Evolutionary conservation across 2,797 vertebrate species (phyloP), one percentile per base, ranked within the genome.

Genomic region (Cyprinodon diabolis): DNA sequence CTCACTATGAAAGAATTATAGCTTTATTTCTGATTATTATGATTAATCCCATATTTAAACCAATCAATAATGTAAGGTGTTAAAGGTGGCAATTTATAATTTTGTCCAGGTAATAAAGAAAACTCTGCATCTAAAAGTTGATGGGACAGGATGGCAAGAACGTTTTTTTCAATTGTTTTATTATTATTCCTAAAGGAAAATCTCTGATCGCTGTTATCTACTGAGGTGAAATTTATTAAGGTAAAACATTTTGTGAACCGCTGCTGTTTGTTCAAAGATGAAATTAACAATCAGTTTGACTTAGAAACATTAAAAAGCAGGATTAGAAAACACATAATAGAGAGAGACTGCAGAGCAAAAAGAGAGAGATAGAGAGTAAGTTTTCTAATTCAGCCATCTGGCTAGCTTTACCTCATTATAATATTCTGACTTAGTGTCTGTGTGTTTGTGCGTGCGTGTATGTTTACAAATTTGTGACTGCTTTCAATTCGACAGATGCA

Each of bases 401-500:
- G 94, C 93, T 94, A 91, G 94, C 93, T 94, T 95, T 95, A 95
- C 95, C 95, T 96, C 94, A 96, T 96, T 96, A 96, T 92, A 95
- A 95, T 95, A 95, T 95, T 95, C 93, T 92, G 93, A 87, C 81
- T 86, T 55, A 90, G 90, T 93, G 76, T 81, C 74, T 72, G 40
- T 43, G 40, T 43, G 40, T 43, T 30, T 30, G 40, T 43, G 75
- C 69, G 77, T 82, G 76, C 40, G 73, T 82, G 81, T 75, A 81
- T 81, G 81, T 86, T 80, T 78, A 86, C 87, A 90, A 87, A 87
- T 91, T 83, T 91, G 86, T 78, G 89, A 87, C 87, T 93, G 94
- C 93, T 93, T 96, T 94, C 95, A 93, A 96, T 95, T 95, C 94
- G 95, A 95, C 95, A 96, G 96, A 96, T 96, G 95, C 95, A 95